Base-by-base conservation (phyloP, 2,888 invertebrate genomes). In the Campoletis raptor region DNA sequence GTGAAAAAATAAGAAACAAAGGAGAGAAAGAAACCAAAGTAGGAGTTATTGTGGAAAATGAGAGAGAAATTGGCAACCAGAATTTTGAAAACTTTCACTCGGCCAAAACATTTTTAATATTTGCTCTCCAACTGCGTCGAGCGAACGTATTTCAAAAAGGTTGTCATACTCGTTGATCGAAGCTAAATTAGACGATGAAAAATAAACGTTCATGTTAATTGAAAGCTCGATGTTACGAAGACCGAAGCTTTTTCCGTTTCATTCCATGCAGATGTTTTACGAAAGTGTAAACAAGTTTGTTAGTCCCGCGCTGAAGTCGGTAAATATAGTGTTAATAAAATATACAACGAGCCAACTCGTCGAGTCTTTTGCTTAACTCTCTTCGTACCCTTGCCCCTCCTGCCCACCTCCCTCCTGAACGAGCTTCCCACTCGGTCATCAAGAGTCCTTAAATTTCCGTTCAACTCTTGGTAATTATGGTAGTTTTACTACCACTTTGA, bases 251-350 rank as follows among this genome's bases (percentile, higher is more conserved):
- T 73, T 80, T 82, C 24, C 83, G 89, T 89, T 90, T 89, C 90
- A 88, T 42, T 61, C 15, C 7, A 12, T 40, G 42, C 45, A 52
- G 30, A 61, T 74, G 76, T 77, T 57, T 92, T 90, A 91, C 92
- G 86, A 89, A 90, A 90, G 69, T 90, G 92, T 89, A 92, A 93
- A 92, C 91, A 92, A 90, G 90, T 90, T 89, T 81, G 89, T 87
- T 90, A 91, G 91, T 90, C 87, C 61, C 61, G 30, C 37, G 83
- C 69, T 61, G 64, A 72, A 87, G 85, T 88, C 76, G 81, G 91
- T 91, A 93, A 92, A 92, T 93, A 93, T 90, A 90, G 90, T 90
- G 90, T 92, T 91, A 93, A 93, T 92, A 93, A 93, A 92, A 93
- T 92, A 92, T 92, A 92, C 89, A 88, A 86, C 89, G 89, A 57